These are phyloP conservation scores for Drosophila paramelanica DNA, from an alignment of 2,888 invertebrate genomes.

Conservation along the genomic window DNA sequence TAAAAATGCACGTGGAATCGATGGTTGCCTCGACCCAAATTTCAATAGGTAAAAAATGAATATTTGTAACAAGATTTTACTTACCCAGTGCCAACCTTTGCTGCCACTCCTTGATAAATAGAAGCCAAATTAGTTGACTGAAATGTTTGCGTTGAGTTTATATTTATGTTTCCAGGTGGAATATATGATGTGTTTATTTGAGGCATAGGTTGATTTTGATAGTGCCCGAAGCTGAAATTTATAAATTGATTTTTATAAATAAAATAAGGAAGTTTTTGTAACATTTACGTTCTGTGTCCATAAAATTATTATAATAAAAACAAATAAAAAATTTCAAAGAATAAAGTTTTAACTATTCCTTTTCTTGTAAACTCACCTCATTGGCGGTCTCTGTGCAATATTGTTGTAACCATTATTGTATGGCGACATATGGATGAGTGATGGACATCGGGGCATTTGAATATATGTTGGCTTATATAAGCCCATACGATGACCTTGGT, in stretches of 20 bases:
- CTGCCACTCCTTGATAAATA: conserved; percentile 84
- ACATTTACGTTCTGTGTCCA: too few relatives aligned
- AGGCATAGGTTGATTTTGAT: conserved; percentile 65
- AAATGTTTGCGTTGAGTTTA: conserved; percentile 62
- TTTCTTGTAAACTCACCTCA: conserved; percentile 48
- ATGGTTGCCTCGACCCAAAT: too few relatives aligned
- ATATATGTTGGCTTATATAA: conserved; percentile 61
- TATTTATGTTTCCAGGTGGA: conserved; percentile 56
- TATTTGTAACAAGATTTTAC: conserved; percentile 14
- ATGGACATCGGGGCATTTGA: conserved; percentile 58
- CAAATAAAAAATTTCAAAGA: too few relatives aligned
- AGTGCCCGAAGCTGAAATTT: conserved; percentile 58
- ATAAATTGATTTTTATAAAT: neutral
- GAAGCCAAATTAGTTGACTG: conserved; percentile 81
- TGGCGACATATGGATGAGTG: conserved; percentile 55
- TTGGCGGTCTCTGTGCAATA: conserved; percentile 58
- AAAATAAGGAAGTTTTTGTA: neutral
- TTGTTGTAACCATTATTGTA: conserved; percentile 69
- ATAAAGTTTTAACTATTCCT: too few relatives aligned
- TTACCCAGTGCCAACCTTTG: conserved; percentile 84
- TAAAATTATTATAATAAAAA: neutral
- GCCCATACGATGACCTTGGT: conserved; percentile 55
- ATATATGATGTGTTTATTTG: conserved; percentile 65
- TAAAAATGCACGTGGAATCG: too few relatives aligned
- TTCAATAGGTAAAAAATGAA: too few relatives aligned